Percentiles rank a stretch among this genome's conserved stretches.
phyloP scores from a whole-genome alignment of 1,140 invertebrate genomes.

The Arion vulgaris region DNA sequence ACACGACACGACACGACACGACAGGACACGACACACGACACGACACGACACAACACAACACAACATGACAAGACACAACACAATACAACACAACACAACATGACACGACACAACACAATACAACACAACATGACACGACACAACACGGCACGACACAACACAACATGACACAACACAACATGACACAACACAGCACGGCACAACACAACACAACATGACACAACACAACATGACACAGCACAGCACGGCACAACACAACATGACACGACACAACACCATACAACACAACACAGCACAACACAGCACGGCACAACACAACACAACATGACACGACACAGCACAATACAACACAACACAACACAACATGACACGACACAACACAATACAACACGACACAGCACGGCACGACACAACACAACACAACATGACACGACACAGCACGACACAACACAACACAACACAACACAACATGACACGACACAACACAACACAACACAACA shows the following conservation, averaged over 20 bases:
- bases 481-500: constrained; percentile 19
- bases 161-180: neutral
- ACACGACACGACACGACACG: no score
- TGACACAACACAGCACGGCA: neutral
- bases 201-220: neutral
- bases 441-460: constrained; percentile 15
- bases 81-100: neutral
- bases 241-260: neutral
- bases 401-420: constrained; percentile 4
- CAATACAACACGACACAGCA: constrained; percentile 6
- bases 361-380: constrained; percentile 17
- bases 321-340: constrained; percentile 10
- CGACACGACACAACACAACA: neutral
- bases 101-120: neutral
- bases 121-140: neutral
- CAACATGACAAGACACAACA: no score
- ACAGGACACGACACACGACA: no score
- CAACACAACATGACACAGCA: neutral
- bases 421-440: neutral
- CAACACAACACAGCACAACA: constrained; percentile 11
- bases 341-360: constrained; percentile 18
- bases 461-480: neutral
- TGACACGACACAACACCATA: neutral
- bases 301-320: constrained; percentile 8
- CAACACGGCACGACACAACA: neutral